These are phyloP conservation scores for Morelia viridis DNA, from an alignment of 2,797 vertebrate genomes.

Conservation along the genomic window DNA sequence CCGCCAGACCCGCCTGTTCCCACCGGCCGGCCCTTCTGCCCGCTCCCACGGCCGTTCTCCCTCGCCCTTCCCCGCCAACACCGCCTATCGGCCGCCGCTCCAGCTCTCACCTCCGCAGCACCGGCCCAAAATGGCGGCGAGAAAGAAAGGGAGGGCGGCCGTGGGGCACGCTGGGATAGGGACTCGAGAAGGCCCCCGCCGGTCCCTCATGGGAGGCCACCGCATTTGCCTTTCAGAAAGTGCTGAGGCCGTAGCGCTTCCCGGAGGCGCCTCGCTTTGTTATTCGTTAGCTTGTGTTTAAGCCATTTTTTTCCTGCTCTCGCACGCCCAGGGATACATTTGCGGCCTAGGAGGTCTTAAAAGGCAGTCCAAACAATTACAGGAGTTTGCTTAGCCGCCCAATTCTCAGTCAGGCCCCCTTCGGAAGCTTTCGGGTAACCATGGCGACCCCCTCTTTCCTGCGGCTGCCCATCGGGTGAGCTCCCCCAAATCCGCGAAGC, in stretches of 20 bases:
- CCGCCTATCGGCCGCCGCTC: accelerated
- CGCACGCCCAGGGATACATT: neutral
- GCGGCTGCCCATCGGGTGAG: neutral
- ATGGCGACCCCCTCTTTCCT: neutral
- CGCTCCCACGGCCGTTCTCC: neutral
- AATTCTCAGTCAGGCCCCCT: neutral
- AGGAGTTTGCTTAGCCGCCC: accelerated
- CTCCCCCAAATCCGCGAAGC: too few relatives aligned
- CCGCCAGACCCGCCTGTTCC: neutral
- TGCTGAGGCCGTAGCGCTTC: accelerated
- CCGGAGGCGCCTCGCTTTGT: neutral
- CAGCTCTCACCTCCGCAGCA: neutral
- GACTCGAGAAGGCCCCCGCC: neutral
- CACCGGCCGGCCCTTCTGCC: too few relatives aligned
- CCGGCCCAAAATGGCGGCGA: constrained; percentile 29
- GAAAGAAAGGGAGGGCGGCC: constrained; percentile 3
- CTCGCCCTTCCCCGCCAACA: accelerated
- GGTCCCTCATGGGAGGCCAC: neutral
- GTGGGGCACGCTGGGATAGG: constrained; percentile 6
- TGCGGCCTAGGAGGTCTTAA: neutral
- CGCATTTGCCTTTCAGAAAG: neutral
- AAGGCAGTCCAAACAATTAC: accelerated
- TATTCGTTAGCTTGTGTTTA: accelerated
- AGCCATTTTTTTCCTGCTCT: too few relatives aligned
- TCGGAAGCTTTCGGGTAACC: neutral